Percentiles rank a stretch among this genome's conserved stretches.
Evolutionary conservation across 2,113 vertebrate genomes (phyloP).

Genomic region (Coracopsis vasa): DNA sequence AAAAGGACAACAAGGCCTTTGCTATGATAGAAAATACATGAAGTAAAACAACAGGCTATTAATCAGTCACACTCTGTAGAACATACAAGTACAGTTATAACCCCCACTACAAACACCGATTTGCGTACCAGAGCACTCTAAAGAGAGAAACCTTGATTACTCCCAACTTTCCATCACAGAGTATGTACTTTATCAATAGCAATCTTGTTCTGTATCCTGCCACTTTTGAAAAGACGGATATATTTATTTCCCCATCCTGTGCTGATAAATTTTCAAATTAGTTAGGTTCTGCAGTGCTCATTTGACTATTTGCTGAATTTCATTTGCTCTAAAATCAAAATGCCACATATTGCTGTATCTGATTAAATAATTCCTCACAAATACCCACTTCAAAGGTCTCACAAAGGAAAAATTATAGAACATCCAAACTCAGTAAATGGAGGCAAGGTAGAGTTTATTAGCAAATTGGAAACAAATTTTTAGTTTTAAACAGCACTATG

Average conservation of each 20-base stretch:
- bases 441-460: not conserved
- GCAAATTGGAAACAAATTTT: not conserved
- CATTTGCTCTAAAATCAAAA: not conserved
- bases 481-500: not conserved
- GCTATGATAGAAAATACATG: not conserved
- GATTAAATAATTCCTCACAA: not conserved
- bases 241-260: not conserved
- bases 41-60: not conserved
- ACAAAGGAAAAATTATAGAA: not conserved
- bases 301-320: not conserved
- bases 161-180: not conserved
- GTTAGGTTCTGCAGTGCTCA: not conserved
- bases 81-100: not conserved
- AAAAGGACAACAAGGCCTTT: not conserved
- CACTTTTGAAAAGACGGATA: not conserved
- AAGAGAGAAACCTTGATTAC: not conserved
- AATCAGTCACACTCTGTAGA: not conserved
- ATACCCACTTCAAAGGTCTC: not conserved
- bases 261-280: not conserved
- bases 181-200: not conserved
- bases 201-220: not conserved
- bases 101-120: rapidly evolving
- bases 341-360: not conserved
- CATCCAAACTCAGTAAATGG: not conserved
- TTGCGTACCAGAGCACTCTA: not conserved